Conservation (phyloP, 1,140 invertebrate genomes). For the Bombus difficillimus region DNA sequence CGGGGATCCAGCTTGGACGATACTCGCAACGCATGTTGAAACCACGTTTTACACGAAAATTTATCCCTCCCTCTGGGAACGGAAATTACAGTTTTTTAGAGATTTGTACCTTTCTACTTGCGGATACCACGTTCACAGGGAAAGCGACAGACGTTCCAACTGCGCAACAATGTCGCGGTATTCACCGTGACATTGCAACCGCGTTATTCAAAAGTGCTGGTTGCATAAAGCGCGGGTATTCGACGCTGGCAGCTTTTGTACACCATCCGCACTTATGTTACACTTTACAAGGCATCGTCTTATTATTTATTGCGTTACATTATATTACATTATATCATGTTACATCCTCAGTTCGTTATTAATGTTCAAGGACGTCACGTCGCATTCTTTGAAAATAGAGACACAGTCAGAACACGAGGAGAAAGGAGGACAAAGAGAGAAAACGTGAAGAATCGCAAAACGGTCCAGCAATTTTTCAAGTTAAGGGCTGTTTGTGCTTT, state of each 20-base stretch:
- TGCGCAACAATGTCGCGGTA: constrained; percentile 42
- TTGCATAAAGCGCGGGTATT: neutral
- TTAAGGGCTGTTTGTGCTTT: constrained; percentile 16
- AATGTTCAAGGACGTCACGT: constrained; percentile 28
- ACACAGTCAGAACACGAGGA: neutral
- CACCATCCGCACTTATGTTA: constrained; percentile 8
- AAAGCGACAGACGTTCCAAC: neutral
- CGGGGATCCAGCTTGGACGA: neutral
- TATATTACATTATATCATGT: constrained; percentile 53
- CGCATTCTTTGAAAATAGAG: constrained; percentile 4
- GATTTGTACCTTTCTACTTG: neutral
- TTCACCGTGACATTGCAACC: constrained; percentile 43
- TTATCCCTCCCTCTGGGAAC: neutral
- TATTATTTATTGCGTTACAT: constrained; percentile 66
- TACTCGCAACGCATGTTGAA: neutral
- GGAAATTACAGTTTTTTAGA: neutral
- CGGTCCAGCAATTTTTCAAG: constrained; percentile 23
- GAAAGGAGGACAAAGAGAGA: neutral
- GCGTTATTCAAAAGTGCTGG: constrained; percentile 51
- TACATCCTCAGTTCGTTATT: constrained; percentile 55
- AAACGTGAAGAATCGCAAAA: constrained; percentile 32
- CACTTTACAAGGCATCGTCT: constrained; percentile 55
- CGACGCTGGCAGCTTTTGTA: constrained; percentile 21
- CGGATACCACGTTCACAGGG: neutral
- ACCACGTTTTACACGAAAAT: neutral